A percentile compares a stretch with the other conserved stretches of the same genome.
Conservation (phyloP, 30 jellyfish, hydroid and myxozoan genomes). For the Aurelia aurita region DNA sequence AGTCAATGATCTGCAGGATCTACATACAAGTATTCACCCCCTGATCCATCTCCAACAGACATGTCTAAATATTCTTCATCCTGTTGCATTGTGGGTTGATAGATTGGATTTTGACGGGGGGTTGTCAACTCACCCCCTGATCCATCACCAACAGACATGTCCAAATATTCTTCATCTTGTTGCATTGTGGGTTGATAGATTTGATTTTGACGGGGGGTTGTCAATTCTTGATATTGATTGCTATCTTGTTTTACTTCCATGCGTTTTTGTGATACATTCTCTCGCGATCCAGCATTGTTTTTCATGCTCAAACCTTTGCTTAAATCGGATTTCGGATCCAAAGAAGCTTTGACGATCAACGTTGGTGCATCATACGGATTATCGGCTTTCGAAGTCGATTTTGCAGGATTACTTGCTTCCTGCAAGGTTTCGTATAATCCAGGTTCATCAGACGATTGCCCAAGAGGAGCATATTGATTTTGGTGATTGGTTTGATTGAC, state of each 20-base stretch:
- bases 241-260: not conserved
- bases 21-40: no score
- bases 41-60: no score
- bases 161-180: conserved; percentile 12
- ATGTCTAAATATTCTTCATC: not conserved
- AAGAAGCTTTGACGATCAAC: not conserved
- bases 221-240: conserved; percentile 10
- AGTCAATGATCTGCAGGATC: no score
- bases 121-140: not conserved
- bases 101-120: conserved; percentile 5
- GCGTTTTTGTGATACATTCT: conserved; percentile 14
- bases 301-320: conserved; percentile 3
- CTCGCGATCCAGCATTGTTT: conserved; percentile 45
- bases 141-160: conserved; percentile 7
- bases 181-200: not conserved
- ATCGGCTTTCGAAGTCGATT: not conserved
- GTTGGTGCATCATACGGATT: not conserved
- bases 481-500: no score
- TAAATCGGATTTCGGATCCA: not conserved
- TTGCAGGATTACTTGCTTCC: no score
- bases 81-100: conserved; percentile 3
- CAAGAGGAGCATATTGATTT: conserved; percentile 1
- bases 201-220: conserved; percentile 1
- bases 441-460: not conserved
- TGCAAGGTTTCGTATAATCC: not conserved